Evolutionary conservation across 1,140 invertebrate species (phyloP), one percentile per base, ranked within the genome.

Genomic region (Bombus breviceps): DNA sequence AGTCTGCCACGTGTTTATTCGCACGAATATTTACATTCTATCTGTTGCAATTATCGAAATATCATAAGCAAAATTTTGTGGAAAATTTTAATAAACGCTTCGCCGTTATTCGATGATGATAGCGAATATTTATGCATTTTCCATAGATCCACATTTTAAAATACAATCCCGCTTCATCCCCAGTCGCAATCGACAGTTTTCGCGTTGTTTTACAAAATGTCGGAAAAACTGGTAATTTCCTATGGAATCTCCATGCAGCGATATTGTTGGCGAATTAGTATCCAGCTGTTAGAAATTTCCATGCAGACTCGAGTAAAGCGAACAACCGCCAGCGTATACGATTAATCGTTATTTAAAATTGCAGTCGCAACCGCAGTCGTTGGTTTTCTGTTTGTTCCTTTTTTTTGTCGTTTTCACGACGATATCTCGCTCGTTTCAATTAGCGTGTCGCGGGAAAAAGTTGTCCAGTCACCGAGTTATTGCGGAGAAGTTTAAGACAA

Each of bases 261-360:
- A 69, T 81, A 59, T 69, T 68, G 66, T 28, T 32, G 13, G n/a
- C 28, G 41, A 62, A 73, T 82, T 57, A 43, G 71, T 64, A 75
- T 53, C 53, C 32, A 47, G 22, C 76, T 77, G 71, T 75, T 83
- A 13, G n/a, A 22, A 53, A 75, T 75, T 47, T 53, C 59, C 72
- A 43, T 39, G 15, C 43, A 43, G 28, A 18, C 28, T 37, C 41
- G 15, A 15, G 9, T 5, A 18, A 43, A 22, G n/a, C 32, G 28
- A 28, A 9, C 15, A 6, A 47, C 22, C 9, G 2, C 9, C 37
- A 13, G 6, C 73, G 71, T 34, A 75, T 62, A 64, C 39, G 39
- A 83, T 76, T 69, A 77, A 77, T 78, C 28, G 73, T 59, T 37
- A 64, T 57, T 83, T 43, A 8, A 77, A 77, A 83, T 64, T 53